Percentiles rank a stretch among this genome's conserved stretches.
Conservation (phyloP, 1,140 invertebrate genomes). For the Leptinotarsa defecta region DNA sequence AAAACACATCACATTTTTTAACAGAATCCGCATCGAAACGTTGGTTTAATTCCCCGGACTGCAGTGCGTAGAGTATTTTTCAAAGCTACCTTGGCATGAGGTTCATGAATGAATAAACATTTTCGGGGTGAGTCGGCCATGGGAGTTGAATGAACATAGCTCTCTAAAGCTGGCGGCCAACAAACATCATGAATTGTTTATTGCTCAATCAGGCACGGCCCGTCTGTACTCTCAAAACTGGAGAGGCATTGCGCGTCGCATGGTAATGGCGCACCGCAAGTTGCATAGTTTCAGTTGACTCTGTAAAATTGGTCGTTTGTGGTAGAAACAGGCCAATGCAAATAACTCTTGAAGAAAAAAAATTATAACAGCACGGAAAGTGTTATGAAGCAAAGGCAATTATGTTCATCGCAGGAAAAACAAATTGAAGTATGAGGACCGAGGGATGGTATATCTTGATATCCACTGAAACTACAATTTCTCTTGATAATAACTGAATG, state of each 20-base stretch:
- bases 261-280: constrained; percentile 1
- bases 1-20: background rate
- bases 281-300: constrained; percentile 30
- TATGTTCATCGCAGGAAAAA: too few species aligned
- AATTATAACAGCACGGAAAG: too few species aligned
- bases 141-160: constrained; percentile 36
- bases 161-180: constrained; percentile 38
- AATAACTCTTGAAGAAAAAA: too few species aligned
- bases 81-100: constrained; percentile 18
- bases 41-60: constrained; percentile 25
- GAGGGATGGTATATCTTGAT: too few species aligned
- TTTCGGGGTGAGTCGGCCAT: constrained; percentile 31
- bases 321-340: too few species aligned
- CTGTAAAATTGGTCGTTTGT: background rate
- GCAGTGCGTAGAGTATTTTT: constrained; percentile 30
- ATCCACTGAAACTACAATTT: too few species aligned
- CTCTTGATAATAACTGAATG: too few species aligned
- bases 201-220: constrained; percentile 48
- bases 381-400: too few species aligned
- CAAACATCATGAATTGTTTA: constrained; percentile 55
- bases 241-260: constrained; percentile 25
- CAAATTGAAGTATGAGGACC: too few species aligned
- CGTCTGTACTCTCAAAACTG: background rate
- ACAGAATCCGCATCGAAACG: background rate
- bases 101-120: constrained; percentile 39